A percentile compares a stretch with the other conserved stretches of the same genome.
Conservation (phyloP, 1,140 invertebrate genomes). For the Procambarus virginalis region DNA sequence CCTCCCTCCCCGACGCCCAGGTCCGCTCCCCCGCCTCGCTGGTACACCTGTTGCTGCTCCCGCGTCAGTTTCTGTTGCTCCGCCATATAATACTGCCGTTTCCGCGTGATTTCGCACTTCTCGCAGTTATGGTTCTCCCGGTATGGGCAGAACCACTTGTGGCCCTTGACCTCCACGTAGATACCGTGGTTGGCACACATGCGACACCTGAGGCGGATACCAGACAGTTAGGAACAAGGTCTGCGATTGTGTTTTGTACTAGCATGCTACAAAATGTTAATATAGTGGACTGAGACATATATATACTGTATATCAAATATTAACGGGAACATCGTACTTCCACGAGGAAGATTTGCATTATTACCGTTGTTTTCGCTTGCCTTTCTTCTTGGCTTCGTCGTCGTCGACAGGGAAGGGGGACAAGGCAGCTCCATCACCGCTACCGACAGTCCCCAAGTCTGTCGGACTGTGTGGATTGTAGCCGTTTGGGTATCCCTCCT, state of each 20-base stretch:
- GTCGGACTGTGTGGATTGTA: neutral
- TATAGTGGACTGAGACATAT: no score
- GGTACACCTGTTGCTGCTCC: conserved; percentile 51
- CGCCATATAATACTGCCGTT: conserved; percentile 59
- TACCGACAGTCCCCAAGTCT: neutral
- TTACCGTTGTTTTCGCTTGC: conserved; percentile 8
- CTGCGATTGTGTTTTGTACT: no score
- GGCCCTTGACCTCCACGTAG: conserved; percentile 61
- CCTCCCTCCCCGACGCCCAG: no score
- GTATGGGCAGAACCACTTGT: conserved; percentile 67
- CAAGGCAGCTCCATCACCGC: neutral
- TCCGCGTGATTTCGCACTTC: conserved; percentile 65
- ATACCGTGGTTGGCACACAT: conserved; percentile 65
- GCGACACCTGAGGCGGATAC: conserved; percentile 39
- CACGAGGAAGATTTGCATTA: neutral
- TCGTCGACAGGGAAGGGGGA: neutral
- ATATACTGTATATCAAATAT: no score
- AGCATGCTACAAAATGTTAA: no score
- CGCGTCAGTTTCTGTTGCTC: conserved; percentile 61
- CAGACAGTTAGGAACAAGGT: no score
- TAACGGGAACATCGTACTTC: neutral
- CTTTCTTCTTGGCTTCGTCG: neutral
- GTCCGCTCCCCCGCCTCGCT: neutral
- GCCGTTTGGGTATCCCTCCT: neutral
- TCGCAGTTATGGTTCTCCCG: conserved; percentile 40